These are phyloP conservation scores for Pandion haliaetus DNA, from an alignment of 2,113 vertebrate genomes.

Conservation along the genomic window DNA sequence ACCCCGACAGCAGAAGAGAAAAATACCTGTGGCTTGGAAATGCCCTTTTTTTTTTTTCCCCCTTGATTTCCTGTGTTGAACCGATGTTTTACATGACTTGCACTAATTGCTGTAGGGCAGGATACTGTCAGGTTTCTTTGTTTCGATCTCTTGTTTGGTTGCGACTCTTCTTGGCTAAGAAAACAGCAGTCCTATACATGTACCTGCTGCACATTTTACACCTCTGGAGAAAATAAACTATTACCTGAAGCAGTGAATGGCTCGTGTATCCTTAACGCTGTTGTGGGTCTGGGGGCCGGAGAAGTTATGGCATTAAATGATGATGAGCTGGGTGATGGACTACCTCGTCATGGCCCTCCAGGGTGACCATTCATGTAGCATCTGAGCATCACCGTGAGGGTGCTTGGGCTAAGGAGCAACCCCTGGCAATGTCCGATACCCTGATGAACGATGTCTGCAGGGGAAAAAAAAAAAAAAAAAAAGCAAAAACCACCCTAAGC, in stretches of 20 bases:
- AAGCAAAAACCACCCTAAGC: neutral
- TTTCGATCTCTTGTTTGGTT: conserved; percentile 9
- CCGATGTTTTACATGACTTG: conserved; percentile 52
- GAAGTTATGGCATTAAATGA: accelerated
- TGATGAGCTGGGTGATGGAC: neutral
- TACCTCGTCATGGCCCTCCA: neutral
- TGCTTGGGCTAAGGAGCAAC: neutral
- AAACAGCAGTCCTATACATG: neutral
- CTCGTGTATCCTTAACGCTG: neutral
- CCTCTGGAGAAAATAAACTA: conserved; percentile 60
- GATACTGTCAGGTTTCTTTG: conserved; percentile 20
- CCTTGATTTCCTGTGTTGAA: conserved; percentile 29
- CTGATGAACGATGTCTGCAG: no score
- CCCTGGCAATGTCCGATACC: accelerated
- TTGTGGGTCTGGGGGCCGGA: neutral
- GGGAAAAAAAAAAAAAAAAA: accelerated
- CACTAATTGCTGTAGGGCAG: conserved; percentile 56
- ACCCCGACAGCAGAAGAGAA: neutral
- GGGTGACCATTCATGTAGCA: neutral
- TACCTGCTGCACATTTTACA: conserved; percentile 62
- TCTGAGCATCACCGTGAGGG: neutral
- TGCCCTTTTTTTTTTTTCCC: neutral
- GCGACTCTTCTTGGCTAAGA: conserved; percentile 11
- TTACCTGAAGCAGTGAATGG: conserved; percentile 4
- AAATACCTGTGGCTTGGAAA: conserved; percentile 51